These are phyloP conservation scores for Hydropsyche tenuis DNA, from an alignment of 1,140 invertebrate species.

Conservation along the genomic window DNA sequence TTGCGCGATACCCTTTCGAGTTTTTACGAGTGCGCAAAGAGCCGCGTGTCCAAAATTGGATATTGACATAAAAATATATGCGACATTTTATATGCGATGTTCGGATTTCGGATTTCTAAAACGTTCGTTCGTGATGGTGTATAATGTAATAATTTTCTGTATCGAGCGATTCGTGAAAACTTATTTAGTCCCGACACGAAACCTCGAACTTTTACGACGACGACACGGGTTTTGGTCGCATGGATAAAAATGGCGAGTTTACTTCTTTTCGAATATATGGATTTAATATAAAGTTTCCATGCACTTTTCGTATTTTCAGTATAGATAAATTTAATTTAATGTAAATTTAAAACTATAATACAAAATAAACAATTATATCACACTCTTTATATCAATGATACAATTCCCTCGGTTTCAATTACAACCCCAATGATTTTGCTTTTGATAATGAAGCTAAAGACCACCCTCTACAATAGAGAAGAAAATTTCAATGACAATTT, in stretches of 20 bases:
- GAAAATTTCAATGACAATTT: no score
- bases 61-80: constrained; percentile 7
- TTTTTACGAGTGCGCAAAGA: not conserved
- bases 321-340: no score
- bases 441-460: no score
- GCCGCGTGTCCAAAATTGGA: constrained; percentile 2
- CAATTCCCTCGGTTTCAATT: not conserved
- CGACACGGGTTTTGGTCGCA: not conserved
- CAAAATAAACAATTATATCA: no score
- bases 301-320: no score
- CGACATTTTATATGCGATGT: no score
- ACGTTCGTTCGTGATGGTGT: not conserved
- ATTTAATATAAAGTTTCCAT: not conserved
- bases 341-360: no score
- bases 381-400: no score
- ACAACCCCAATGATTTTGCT: not conserved
- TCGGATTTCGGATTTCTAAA: not conserved
- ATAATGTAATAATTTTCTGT: not conserved
- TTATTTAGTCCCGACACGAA: no score
- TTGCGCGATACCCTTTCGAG: constrained; percentile 1
- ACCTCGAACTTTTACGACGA: no score
- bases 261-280: constrained; percentile 11
- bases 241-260: not conserved
- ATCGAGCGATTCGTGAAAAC: no score
- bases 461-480: no score